Evolutionary conservation across 1,140 invertebrate species (phyloP), one percentile per base, ranked within the genome.

Genomic region (Orchestia grillus): DNA sequence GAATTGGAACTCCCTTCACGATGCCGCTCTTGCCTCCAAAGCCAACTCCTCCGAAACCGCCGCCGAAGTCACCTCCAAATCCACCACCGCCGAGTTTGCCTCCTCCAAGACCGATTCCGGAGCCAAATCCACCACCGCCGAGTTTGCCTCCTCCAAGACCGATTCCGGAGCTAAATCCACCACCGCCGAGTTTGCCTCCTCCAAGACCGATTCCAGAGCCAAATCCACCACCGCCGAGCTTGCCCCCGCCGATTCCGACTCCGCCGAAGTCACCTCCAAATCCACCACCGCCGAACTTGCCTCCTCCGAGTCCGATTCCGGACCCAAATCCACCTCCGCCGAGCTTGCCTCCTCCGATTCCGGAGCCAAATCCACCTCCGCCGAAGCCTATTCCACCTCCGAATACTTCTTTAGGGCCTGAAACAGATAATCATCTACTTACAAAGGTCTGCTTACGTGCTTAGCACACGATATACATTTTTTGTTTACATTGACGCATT

Each of bases 361-460:
- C 87, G 87, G 36, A 40, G 36, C 87, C 87, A 6, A 87, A 15
- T 40, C 87, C 88, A 90, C 88, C 88, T 41, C 88, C 87, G 36
- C 87, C 87, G 87, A 87, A 40, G 36, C 87, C 87, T 40, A 87
- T 87, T 40, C 87, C 88, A 90, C 88, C 88, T 41, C 88, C 88
- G 43, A 90, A 90, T 44, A 23, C 88, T 90, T 41, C 88, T 19
- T 3, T 42, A 44, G 36, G 3, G 15, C 36, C 36, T 90, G 88
- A 41, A 90, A 77, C 36, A 77, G 62, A 36, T 23, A 77, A 77
- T 77, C 62, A 77, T 77, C 1, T 23, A 77, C 62, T 77, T 28
- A 77, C 11, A 77, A 3, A 28, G 47, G 19, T 6, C 6, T 19
- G 19, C 47, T 53, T 53, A 8, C 47, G 6, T 53, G 47, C 47